A percentile compares a stretch with the other conserved stretches of the same genome.
phyloP scores from a whole-genome alignment of 2,888 invertebrate genomes.

The Eledona agricola region DNA sequence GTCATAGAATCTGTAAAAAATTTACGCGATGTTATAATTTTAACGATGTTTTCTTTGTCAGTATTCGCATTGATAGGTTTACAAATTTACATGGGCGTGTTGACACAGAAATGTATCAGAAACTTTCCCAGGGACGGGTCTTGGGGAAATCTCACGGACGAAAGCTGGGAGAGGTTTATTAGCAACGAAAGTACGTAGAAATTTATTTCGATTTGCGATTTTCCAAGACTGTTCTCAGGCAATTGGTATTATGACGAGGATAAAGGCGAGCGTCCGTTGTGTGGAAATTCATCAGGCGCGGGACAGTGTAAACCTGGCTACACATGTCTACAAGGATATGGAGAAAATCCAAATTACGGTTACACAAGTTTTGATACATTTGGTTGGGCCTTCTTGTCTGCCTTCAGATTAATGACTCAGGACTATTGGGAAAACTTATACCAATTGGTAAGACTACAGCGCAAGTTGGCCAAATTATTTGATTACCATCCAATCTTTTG shows the following conservation, averaged over 20 bases:
- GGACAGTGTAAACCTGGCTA: conserved; percentile 89
- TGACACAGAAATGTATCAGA: conserved; percentile 95
- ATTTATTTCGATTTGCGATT: no score
- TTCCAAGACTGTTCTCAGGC: no score
- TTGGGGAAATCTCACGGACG: conserved; percentile 85
- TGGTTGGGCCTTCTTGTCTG: conserved; percentile 96
- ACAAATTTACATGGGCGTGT: conserved; percentile 98
- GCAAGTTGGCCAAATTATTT: neutral
- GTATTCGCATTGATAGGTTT: conserved; percentile 99
- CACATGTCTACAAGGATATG: conserved; percentile 90
- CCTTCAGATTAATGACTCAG: conserved; percentile 98
- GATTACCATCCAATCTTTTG: no score
- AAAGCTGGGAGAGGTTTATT: conserved; percentile 84
- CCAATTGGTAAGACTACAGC: conserved; percentile 76
- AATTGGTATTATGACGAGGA: conserved; percentile 77
- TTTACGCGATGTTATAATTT: conserved; percentile 98
- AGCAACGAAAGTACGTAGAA: conserved; percentile 82
- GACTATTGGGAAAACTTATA: conserved; percentile 99
- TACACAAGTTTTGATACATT: conserved; percentile 99
- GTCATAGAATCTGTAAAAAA: conserved; percentile 99
- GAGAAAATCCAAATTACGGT: conserved; percentile 94
- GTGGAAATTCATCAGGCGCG: conserved; percentile 93
- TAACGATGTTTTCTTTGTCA: conserved; percentile 98
- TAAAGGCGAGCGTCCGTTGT: conserved; percentile 77
- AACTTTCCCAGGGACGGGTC: conserved; percentile 88